Base-by-base conservation (phyloP, 1,140 invertebrate species). In the Lasaia peninsularis region DNA sequence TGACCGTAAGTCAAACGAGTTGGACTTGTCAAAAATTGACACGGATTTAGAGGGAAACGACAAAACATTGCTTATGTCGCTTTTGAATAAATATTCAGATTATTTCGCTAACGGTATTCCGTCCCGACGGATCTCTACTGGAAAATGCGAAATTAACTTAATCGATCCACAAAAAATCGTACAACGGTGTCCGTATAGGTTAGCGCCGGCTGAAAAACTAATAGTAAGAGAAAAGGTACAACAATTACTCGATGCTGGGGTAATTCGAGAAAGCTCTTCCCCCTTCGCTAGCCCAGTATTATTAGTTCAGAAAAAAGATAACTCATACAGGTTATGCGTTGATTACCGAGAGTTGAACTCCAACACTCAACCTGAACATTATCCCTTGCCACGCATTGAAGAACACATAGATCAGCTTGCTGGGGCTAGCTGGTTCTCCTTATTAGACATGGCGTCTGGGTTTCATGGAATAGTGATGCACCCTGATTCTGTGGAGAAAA, bases 121-220 rank as follows among this genome's bases (percentile, higher is more conserved):
- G 14, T 7, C 12, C 8, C 14, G 8, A 8, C 35, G 12, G 4
- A 12, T 37, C 7, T 14, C 5, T 4, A 37, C 35, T 1, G 35
- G 35, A 7, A 12, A 14, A 37, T 37, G 12, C 14, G 35, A 37
- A 37, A 4, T 37, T 7, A 37, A 11, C 14, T 37, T 37, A 37
- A 12, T 37, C 2, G 35, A 37, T 37, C 2, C 35, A 2, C 35
- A 37, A 16, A 37, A 37, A 2, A 12, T 37, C 8, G 35, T 37
- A 6, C 8, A 37, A 0, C 14, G 35, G 6, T 2, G 35, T 53
- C 62, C 62, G 0, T 62, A 69, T 60, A 49, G 60, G 53, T 18
- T 63, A 10, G 63, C 65, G 6, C 66, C 62, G n/a, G n/a, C 14
- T 20, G 67, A 73, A 60, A 63, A 56, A 56, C 56, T 56, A 50